A percentile compares a stretch with the other conserved stretches of the same genome.
These are phyloP conservation scores for Gallinago paraguaiae DNA, from an alignment of 2,113 vertebrate species.

Conservation along the genomic window DNA sequence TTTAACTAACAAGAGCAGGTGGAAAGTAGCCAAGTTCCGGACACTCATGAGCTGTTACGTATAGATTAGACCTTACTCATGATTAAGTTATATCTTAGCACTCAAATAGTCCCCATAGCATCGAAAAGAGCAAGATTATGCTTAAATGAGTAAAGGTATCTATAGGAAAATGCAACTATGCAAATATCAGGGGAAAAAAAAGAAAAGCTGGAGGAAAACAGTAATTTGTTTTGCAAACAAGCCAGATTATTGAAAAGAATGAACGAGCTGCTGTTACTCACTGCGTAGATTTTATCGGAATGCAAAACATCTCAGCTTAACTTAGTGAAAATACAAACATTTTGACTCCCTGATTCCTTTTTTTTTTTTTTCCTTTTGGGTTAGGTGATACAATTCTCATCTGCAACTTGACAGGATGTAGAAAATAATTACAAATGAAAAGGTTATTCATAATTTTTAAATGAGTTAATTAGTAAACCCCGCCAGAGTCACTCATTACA, in stretches of 20 bases:
- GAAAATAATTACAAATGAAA: slow-evolving; percentile 86
- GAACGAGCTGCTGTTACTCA: neutral
- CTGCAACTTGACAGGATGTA: slow-evolving; percentile 75
- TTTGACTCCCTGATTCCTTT: neutral
- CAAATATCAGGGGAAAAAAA: neutral
- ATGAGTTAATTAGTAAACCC: slow-evolving; percentile 97
- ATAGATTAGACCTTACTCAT: neutral
- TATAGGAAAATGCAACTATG: neutral
- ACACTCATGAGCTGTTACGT: neutral
- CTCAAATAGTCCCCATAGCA: neutral
- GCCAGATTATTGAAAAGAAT: neutral
- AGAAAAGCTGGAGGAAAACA: neutral
- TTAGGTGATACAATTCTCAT: slow-evolving; percentile 67
- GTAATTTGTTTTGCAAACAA: neutral
- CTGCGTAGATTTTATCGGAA: neutral
- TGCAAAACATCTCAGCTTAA: neutral
- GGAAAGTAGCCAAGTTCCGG: neutral
- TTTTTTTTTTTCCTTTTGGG: neutral
- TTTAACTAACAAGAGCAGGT: neutral
- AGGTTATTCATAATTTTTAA: slow-evolving; percentile 95
- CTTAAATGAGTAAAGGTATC: neutral
- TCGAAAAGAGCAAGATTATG: neutral
- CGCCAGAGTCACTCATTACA: slow-evolving; percentile 90
- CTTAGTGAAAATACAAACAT: neutral
- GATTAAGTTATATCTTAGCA: neutral